A percentile compares a stretch with the other conserved stretches of the same genome.
Evolutionary conservation across 2,888 invertebrate genomes (phyloP).

Genomic region (Miltochrista miniata): DNA sequence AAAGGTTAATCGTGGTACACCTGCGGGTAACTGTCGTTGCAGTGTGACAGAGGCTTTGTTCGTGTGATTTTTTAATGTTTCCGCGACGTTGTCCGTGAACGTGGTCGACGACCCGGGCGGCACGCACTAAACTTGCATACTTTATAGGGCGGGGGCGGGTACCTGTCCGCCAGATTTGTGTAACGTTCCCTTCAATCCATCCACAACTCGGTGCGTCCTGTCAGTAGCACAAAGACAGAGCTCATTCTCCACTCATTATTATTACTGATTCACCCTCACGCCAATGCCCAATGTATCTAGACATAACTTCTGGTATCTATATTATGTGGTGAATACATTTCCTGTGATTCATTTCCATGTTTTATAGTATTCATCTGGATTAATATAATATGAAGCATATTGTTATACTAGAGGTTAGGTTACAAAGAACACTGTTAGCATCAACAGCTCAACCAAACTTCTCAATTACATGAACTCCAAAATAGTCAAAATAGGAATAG

Average conservation of each 20-base stretch:
- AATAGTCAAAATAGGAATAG: no score
- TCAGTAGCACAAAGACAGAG: constrained; percentile 41
- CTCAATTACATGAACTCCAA: no score
- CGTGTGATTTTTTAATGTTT: constrained; percentile 42
- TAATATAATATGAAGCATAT: no score
- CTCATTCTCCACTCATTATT: not conserved
- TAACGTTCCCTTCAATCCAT: constrained; percentile 57
- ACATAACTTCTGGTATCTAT: no score
- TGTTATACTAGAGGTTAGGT: no score
- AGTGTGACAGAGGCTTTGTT: constrained; percentile 58
- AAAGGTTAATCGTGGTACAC: constrained; percentile 76
- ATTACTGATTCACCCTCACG: not conserved
- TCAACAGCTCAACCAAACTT: no score
- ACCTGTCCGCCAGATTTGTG: constrained; percentile 65
- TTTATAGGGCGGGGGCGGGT: constrained; percentile 74
- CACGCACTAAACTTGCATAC: constrained; percentile 59
- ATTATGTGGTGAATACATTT: no score
- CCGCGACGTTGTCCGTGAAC: constrained; percentile 63
- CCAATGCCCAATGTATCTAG: not conserved
- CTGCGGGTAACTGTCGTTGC: constrained; percentile 67
- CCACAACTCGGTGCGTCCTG: constrained; percentile 50
- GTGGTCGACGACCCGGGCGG: constrained; percentile 71
- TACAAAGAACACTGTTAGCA: no score
- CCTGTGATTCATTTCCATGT: no score
- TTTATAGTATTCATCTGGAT: no score